Percentiles rank a stretch among this genome's conserved stretches.
phyloP scores from a whole-genome alignment of 2,888 invertebrate genomes.

The Barypeithes pellucidus region DNA sequence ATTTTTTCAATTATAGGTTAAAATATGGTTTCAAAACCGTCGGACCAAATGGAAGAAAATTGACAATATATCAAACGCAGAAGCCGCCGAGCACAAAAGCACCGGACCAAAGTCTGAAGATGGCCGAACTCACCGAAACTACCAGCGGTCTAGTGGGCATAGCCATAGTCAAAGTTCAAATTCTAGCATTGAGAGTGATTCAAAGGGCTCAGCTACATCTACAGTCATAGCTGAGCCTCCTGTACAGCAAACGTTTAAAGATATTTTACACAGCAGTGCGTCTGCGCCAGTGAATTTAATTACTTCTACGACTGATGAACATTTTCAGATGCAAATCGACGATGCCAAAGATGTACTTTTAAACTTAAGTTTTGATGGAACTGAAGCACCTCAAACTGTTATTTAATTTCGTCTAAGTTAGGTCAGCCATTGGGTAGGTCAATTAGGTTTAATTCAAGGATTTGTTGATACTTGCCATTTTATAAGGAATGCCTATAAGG shows the following conservation, averaged over 20 bases:
- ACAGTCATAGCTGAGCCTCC: slow-evolving; percentile 57
- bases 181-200: slow-evolving; percentile 68
- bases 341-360: slow-evolving; percentile 67
- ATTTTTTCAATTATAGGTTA: slow-evolving; percentile 76
- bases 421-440: slow-evolving; percentile 19
- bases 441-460: background rate
- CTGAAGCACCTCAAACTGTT: slow-evolving; percentile 39
- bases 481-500: no score
- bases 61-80: slow-evolving; percentile 91
- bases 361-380: slow-evolving; percentile 67
- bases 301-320: slow-evolving; percentile 51
- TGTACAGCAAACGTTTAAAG: slow-evolving; percentile 65
- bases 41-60: slow-evolving; percentile 92
- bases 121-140: slow-evolving; percentile 58
- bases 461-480: background rate
- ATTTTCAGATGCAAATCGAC: slow-evolving; percentile 66
- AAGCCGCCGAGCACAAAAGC: slow-evolving; percentile 88
- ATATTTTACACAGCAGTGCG: slow-evolving; percentile 60
- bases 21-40: slow-evolving; percentile 94
- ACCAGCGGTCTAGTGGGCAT: slow-evolving; percentile 61
- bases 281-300: slow-evolving; percentile 59
- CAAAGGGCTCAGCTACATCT: slow-evolving; percentile 66
- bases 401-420: slow-evolving; percentile 28
- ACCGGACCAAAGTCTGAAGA: slow-evolving; percentile 65
- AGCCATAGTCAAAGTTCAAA: slow-evolving; percentile 67